These are phyloP conservation scores for Ceratina australensis DNA, from an alignment of 1,140 invertebrate species.

Conservation along the genomic window DNA sequence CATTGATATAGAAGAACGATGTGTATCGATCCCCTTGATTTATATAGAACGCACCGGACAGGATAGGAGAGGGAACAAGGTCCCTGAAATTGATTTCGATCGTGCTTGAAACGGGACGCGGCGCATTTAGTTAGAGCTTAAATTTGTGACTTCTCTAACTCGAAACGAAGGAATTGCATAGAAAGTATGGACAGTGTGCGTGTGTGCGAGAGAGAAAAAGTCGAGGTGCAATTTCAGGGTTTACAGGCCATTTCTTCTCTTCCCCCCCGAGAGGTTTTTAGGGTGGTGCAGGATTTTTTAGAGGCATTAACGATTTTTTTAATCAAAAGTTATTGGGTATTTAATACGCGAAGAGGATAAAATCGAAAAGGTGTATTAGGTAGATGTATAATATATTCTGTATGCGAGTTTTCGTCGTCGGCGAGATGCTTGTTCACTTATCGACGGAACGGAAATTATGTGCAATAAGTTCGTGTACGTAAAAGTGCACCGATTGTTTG, in stretches of 20 bases:
- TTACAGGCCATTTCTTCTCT: conserved; percentile 5
- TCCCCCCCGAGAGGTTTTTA: not conserved
- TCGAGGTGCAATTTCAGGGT: conserved; percentile 38
- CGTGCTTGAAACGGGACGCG: not conserved
- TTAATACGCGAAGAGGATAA: conserved; percentile 21
- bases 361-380: conserved; percentile 35
- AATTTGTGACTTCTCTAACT: not conserved
- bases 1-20: conserved; percentile 32
- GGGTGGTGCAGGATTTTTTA: conserved; percentile 29
- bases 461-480: conserved; percentile 47
- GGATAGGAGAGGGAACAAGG: not conserved
- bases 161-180: not conserved
- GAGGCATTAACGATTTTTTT: conserved; percentile 46
- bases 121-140: not conserved
- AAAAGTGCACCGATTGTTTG: conserved; percentile 41
- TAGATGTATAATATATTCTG: conserved; percentile 35
- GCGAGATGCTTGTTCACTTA: not conserved
- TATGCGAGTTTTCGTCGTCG: conserved; percentile 26
- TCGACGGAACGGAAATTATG: conserved; percentile 21
- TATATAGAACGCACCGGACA: conserved; percentile 26
- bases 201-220: conserved; percentile 4
- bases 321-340: conserved; percentile 32
- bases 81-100: conserved; percentile 29
- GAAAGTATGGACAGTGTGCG: not conserved
- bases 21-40: conserved; percentile 36